Base-by-base conservation (phyloP, 2,888 invertebrate species). In the Atrina japonica region DNA sequence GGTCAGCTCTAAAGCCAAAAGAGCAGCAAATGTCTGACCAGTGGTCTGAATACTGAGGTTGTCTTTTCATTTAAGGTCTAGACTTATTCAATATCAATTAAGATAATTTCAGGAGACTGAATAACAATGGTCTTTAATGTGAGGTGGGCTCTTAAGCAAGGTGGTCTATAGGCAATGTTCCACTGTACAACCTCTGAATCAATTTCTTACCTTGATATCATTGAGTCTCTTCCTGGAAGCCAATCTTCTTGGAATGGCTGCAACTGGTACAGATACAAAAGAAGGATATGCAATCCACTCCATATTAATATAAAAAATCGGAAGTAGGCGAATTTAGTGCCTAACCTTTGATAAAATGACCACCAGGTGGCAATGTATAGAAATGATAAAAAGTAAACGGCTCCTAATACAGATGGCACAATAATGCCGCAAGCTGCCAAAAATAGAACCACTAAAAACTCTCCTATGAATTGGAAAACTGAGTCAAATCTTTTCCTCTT, bases 351-450 rank as follows among this genome's bases (percentile, higher is more conserved):
- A 86, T 95, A 95, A 82, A 95, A 94, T 25, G 96, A 94, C 89
- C 89, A 89, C 80, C 87, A 80, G 1, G 97, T 96, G 66, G 96
- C 95, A 29, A 95, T 93, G 18, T 93, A 93, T 87, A 98, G 92
- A 90, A 98, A 98, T 67, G 95, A 93, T 64, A 97, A 86, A 91
- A 96, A 97, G 91, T 98, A 98, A 52, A 97, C 92, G 11, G 95
- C 95, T 47, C 95, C 95, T 25, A 94, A 94, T 35, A 96, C 92
- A 64, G 96, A 96, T 1, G 98, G 98, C 50, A 95, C 93, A 88
- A 96, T 91, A 72, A 95, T 94, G 0, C 95, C 95, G 9, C 86
- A 81, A n/a, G 82, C 80, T 29, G 84, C 87, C 59, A 89, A 71
- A 14, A 89, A 77, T 41, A 88, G 43, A 0, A 83, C 81, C 14